Base-by-base conservation (phyloP, 1,140 invertebrate species). In the Adoxophyes honmai region DNA sequence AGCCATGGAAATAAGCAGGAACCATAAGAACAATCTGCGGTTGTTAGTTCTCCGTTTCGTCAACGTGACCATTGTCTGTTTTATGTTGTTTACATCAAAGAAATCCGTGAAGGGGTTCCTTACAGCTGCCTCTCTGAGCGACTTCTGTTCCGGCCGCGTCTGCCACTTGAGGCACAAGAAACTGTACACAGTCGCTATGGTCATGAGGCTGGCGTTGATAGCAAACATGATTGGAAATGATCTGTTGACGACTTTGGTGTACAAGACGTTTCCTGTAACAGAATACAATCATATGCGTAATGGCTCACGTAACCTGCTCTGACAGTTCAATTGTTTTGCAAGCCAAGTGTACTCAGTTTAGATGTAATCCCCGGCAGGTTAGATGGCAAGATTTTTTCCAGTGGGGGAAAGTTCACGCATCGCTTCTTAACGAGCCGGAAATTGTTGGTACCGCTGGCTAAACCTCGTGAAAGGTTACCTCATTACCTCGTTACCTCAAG, bases 211-310 rank as follows among this genome's bases (percentile, higher is more conserved):
- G 0, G 91, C 89, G 71, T 95, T 95, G 13, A 96, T 91, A 0
- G 73, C 62, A 70, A 95, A 96, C 93, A 95, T 94, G 2, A 90
- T 82, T 0, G 92, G 90, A 66, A 93, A 95, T 0, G 94, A 94
- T 38, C 85, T 73, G 56, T 93, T 82, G 0, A 90, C 79, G 5
- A 86, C 75, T 33, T 70, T 78, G 14, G 72, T 79, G 63, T 77
- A 85, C 21, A 87, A 59, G 4, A 83, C 3, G 36, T 81, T 83
- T 16, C 85, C 85, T 88, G 71, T 8, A 81, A 79, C 35, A 28
- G 58, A 38, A 56, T 34, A 56, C 9, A 18, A 11, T 55, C 16
- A 44, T 44, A 16, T 52, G 38, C 2, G 21, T 6, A 28, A 28
- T 28, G 6, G 21, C 21, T 28, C 21, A 28, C n/a, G n/a, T n/a